Evolutionary conservation across 2,113 vertebrate genomes (phyloP).

Genomic region (Caracal caracal): DNA sequence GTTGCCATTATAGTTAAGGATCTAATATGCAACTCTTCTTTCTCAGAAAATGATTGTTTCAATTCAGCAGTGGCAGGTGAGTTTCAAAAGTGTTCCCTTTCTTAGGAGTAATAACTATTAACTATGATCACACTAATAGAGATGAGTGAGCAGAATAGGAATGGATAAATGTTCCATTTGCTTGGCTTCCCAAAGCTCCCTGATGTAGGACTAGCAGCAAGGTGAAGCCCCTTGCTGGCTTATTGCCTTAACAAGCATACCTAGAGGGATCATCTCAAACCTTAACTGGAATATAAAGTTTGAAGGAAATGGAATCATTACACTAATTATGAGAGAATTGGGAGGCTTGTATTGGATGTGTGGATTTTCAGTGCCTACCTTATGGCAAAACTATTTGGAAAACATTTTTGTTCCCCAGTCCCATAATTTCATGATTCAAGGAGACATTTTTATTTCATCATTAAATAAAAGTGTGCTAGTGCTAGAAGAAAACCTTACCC

Average conservation of each 20-base stretch:
- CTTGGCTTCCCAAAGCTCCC: not conserved
- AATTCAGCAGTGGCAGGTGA: not conserved
- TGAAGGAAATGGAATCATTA: conserved; percentile 36
- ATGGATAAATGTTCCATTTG: not conserved
- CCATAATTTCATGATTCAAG: not conserved
- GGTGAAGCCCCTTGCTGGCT: not conserved
- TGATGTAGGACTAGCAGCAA: not conserved
- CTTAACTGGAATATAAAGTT: not conserved
- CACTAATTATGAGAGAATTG: not conserved
- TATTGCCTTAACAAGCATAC: conserved; percentile 58
- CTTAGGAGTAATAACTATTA: conserved; percentile 28
- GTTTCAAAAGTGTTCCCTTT: not conserved
- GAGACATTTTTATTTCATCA: conserved; percentile 31
- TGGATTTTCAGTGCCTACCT: not conserved
- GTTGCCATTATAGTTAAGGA: not conserved
- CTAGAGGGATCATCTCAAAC: not conserved
- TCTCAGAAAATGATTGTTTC: conserved; percentile 24
- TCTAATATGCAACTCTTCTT: conserved; percentile 20
- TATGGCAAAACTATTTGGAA: not conserved
- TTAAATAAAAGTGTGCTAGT: conserved; percentile 40
- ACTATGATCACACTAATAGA: not conserved
- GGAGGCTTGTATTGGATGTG: not conserved
- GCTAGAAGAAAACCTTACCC: not conserved
- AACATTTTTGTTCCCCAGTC: not conserved
- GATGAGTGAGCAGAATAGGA: not conserved